Base-by-base conservation (phyloP, 2,797 vertebrate genomes). In the Hozukius guyotensis region DNA sequence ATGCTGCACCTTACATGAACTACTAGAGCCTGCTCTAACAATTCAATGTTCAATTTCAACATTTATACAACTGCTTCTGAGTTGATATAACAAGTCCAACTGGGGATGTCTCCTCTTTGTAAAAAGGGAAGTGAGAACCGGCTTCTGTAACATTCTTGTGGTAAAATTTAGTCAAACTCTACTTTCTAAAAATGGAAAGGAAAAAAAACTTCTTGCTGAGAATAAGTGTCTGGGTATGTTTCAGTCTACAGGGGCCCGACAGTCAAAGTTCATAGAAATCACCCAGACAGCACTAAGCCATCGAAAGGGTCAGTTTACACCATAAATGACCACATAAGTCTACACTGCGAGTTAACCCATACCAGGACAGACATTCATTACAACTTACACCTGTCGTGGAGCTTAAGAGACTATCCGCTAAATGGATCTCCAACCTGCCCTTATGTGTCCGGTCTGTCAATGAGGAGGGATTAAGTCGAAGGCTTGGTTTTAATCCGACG, bases 381-480 rank as follows among this genome's bases (percentile, higher is more conserved):
- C 81, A 80, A 86, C 86, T 88, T 91, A 92, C 95, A 94, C 93
- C 91, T 94, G 93, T 89, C 6, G 73, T 46, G 72, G 70, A 86
- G 87, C 83, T 94, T 93, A 92, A 78, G 42, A 68, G 87, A 78
- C 88, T 76, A 80, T 69, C 89, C 32, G 3, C 87, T 93, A 82
- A 92, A 84, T 52, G 82, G 93, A 91, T 92, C 81, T 80, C 55
- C 83, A 63, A 88, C 76, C 82, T 89, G 86, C 57, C 80, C 80
- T 78, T 60, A 61, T 77, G 84, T 27, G 71, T 86, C 73, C 83
- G 31, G 84, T 75, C 91, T 76, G 90, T 74, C 84, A 68, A 2
- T 61, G 70, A 72, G 70, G 57, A 80, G 62, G 70, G 83, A 86
- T 87, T 84, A 81, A 68, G 76, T 61, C 62, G 59, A 84, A 74